A percentile compares a stretch with the other conserved stretches of the same genome.
phyloP scores from a whole-genome alignment of 2,797 vertebrate genomes.

The Decapterus maruadsi region DNA sequence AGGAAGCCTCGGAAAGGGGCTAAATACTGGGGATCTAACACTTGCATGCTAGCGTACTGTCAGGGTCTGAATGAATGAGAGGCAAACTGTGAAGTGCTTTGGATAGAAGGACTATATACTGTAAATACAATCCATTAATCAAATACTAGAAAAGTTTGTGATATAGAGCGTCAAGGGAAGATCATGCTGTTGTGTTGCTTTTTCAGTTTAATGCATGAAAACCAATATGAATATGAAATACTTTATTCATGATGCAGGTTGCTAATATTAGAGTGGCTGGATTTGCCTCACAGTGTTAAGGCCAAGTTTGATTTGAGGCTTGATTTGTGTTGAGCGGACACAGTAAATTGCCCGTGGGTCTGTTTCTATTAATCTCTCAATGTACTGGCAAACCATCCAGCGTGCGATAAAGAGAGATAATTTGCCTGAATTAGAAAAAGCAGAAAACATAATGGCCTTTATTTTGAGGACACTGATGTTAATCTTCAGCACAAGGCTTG shows the following conservation, averaged over 20 bases:
- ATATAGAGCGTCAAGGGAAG: not conserved
- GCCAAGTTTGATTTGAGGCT: slow-evolving; percentile 18
- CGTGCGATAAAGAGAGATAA: slow-evolving; percentile 12
- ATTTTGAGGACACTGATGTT: slow-evolving; percentile 41
- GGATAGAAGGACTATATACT: not conserved
- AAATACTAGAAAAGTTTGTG: not conserved
- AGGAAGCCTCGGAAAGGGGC: too few relatives aligned
- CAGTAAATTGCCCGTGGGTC: slow-evolving; percentile 34
- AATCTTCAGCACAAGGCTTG: slow-evolving; percentile 30
- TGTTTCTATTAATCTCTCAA: slow-evolving; percentile 31
- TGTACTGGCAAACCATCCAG: slow-evolving; percentile 22
- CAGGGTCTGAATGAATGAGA: not conserved
- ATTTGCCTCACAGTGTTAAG: slow-evolving; percentile 13
- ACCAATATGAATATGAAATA: not conserved
- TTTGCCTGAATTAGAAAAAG: slow-evolving; percentile 26
- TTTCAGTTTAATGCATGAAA: not conserved
- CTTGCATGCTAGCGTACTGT: not conserved
- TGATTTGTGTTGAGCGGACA: slow-evolving; percentile 5
- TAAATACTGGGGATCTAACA: too few relatives aligned
- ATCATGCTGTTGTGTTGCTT: not conserved
- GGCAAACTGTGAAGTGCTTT: not conserved
- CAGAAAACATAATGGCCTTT: slow-evolving; percentile 38
- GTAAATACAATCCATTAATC: not conserved
- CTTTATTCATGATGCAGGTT: not conserved
- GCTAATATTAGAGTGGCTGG: not conserved